These are phyloP conservation scores for Anguilla obscura DNA, from an alignment of 2,797 vertebrate species.

Conservation along the genomic window DNA sequence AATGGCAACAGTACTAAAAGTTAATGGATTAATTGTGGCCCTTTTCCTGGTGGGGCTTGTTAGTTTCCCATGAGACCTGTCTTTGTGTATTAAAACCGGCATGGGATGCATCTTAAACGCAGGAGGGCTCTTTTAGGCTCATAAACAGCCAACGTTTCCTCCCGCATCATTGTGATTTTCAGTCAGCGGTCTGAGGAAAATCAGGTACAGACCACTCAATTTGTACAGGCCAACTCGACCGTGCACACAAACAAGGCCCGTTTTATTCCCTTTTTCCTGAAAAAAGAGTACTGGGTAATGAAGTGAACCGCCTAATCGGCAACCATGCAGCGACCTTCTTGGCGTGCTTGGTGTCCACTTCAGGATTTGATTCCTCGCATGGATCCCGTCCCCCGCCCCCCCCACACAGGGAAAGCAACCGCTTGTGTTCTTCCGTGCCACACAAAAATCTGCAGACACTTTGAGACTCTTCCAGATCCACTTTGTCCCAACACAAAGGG, in stretches of 20 bases:
- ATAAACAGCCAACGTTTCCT: background rate
- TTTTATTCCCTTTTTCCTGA: background rate
- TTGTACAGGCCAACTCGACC: background rate
- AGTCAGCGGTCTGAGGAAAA: constrained; percentile 20
- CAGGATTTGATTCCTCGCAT: constrained; percentile 65
- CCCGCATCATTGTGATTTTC: background rate
- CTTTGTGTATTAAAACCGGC: constrained; percentile 32
- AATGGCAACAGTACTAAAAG: constrained; percentile 28
- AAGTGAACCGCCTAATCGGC: constrained; percentile 13
- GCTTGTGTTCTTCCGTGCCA: constrained; percentile 54
- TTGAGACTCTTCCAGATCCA: constrained; percentile 50
- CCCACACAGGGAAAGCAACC: constrained; percentile 39
- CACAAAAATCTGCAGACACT: constrained; percentile 55
- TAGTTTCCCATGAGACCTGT: constrained; percentile 21
- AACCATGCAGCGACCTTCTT: constrained; percentile 46
- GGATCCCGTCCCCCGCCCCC: constrained; percentile 50
- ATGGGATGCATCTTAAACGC: background rate
- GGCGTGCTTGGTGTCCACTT: constrained; percentile 50
- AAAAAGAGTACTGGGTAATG: constrained; percentile 21
- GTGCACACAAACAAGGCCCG: background rate
- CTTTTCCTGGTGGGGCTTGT: constrained; percentile 23
- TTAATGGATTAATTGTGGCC: constrained; percentile 43
- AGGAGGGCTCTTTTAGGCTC: background rate
- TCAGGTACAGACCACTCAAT: constrained; percentile 19
- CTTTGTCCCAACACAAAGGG: constrained; percentile 44